These are phyloP conservation scores for Pseudoatta argentina DNA, from an alignment of 1,140 invertebrate genomes.

Conservation along the genomic window DNA sequence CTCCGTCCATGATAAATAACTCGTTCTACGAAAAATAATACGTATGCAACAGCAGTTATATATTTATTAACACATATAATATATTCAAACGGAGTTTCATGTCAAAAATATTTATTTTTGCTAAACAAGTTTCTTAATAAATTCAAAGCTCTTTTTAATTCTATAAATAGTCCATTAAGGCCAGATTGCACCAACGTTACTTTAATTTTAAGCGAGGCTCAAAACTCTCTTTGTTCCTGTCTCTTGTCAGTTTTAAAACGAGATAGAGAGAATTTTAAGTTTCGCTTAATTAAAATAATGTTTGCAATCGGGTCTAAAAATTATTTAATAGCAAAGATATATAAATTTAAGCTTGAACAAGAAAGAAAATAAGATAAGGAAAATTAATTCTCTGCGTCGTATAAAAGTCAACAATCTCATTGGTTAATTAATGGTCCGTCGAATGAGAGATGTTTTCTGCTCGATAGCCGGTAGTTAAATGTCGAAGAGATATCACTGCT, in stretches of 20 bases:
- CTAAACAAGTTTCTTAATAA: neutral
- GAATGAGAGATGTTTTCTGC: conserved; percentile 27
- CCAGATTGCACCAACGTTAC: too few species aligned
- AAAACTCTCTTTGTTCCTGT: too few species aligned
- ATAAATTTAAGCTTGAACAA: neutral
- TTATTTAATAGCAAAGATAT: conserved; percentile 2
- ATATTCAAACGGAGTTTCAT: neutral
- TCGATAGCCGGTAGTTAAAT: conserved; percentile 67
- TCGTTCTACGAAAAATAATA: conserved; percentile 7
- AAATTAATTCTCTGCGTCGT: neutral
- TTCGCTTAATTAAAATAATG: too few species aligned
- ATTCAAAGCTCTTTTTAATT: neutral
- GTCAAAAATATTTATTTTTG: neutral
- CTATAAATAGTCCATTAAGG: neutral
- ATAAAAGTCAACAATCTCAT: conserved; percentile 8
- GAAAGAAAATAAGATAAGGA: neutral
- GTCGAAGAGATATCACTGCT: conserved; percentile 75
- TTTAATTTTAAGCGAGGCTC: too few species aligned
- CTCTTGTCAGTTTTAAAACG: too few species aligned
- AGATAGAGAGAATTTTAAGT: too few species aligned
- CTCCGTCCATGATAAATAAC: conserved; percentile 4
- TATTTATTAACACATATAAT: neutral
- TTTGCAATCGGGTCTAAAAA: too few species aligned
- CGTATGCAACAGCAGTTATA: neutral
- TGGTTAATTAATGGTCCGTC: conserved; percentile 37